phyloP scores from a whole-genome alignment of 2,888 invertebrate genomes.

The Chrysodeixis includens region DNA sequence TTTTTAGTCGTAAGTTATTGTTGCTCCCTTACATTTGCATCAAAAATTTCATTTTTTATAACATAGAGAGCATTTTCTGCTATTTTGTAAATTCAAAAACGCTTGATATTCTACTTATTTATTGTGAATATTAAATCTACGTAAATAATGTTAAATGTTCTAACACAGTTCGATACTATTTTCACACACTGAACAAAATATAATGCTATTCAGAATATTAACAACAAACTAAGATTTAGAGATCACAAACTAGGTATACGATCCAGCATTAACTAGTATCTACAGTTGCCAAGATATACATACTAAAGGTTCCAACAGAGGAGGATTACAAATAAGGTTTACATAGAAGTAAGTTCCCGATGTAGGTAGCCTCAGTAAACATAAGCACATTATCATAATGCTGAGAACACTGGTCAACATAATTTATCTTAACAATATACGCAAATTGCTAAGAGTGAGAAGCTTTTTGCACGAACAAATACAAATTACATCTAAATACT shows the following conservation, averaged over 20 bases:
- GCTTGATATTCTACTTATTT: slow-evolving; percentile 31
- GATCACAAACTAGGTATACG: slow-evolving; percentile 78
- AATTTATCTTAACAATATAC: slow-evolving; percentile 15
- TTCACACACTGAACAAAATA: slow-evolving; percentile 33
- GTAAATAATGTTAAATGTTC: slow-evolving; percentile 29
- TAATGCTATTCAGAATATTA: slow-evolving; percentile 60
- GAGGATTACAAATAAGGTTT: slow-evolving; percentile 19
- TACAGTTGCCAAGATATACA: slow-evolving; percentile 63
- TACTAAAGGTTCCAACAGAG: slow-evolving; percentile 41
- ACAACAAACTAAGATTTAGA: slow-evolving; percentile 74
- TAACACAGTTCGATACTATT: slow-evolving; percentile 33
- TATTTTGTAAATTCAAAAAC: slow-evolving; percentile 32
- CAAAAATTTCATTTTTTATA: slow-evolving; percentile 32
- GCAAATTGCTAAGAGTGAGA: slow-evolving; percentile 10
- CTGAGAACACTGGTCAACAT: slow-evolving; percentile 21
- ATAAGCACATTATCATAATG: slow-evolving; percentile 23
- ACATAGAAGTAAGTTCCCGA: slow-evolving; percentile 29
- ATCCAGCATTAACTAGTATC: slow-evolving; percentile 59
- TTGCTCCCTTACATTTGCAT: slow-evolving; percentile 46
- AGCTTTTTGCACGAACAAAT: slow-evolving; percentile 18
- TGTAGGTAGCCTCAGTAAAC: slow-evolving; percentile 39
- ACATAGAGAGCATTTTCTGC: slow-evolving; percentile 53
- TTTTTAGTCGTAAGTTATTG: slow-evolving; percentile 31
- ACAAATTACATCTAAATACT: slow-evolving; percentile 37
- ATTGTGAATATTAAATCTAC: slow-evolving; percentile 41